Percentiles rank a stretch among this genome's conserved stretches.
Conservation (phyloP, 2,888 invertebrate genomes). For the Nipponacmea schrenckii region DNA sequence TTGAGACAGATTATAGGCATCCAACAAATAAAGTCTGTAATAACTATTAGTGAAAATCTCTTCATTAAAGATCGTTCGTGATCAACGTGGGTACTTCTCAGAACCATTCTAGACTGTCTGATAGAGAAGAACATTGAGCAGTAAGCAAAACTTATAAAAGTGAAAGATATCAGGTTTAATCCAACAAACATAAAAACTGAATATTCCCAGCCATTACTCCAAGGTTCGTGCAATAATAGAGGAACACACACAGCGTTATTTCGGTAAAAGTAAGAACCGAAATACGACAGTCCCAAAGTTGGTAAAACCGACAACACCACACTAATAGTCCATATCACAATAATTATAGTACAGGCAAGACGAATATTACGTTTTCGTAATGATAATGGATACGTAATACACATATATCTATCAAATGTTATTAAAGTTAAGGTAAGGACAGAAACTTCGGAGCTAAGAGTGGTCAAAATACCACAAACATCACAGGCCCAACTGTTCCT, state of each 20-base stretch:
- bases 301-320: slow-evolving; percentile 35
- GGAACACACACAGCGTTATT: slow-evolving; percentile 44
- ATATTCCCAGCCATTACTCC: slow-evolving; percentile 39
- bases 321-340: slow-evolving; percentile 35
- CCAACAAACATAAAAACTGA: slow-evolving; percentile 44
- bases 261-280: slow-evolving; percentile 39
- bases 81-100: slow-evolving; percentile 35
- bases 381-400: slow-evolving; percentile 40
- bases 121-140: slow-evolving; percentile 41
- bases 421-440: slow-evolving; percentile 41
- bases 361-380: slow-evolving; percentile 33
- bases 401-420: slow-evolving; percentile 42
- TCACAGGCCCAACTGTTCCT: slow-evolving; percentile 73
- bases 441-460: slow-evolving; percentile 42
- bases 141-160: slow-evolving; percentile 41
- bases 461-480: slow-evolving; percentile 71
- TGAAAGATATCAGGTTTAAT: slow-evolving; percentile 38
- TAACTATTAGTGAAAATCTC: slow-evolving; percentile 42
- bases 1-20: slow-evolving; percentile 44
- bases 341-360: slow-evolving; percentile 34
- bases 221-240: slow-evolving; percentile 30
- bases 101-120: slow-evolving; percentile 31
- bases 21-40: slow-evolving; percentile 46
- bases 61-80: slow-evolving; percentile 38
- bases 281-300: slow-evolving; percentile 31